A percentile compares a stretch with the other conserved stretches of the same genome.
These are phyloP conservation scores for Euzophera pinguis DNA, from an alignment of 2,888 invertebrate species.

Conservation along the genomic window DNA sequence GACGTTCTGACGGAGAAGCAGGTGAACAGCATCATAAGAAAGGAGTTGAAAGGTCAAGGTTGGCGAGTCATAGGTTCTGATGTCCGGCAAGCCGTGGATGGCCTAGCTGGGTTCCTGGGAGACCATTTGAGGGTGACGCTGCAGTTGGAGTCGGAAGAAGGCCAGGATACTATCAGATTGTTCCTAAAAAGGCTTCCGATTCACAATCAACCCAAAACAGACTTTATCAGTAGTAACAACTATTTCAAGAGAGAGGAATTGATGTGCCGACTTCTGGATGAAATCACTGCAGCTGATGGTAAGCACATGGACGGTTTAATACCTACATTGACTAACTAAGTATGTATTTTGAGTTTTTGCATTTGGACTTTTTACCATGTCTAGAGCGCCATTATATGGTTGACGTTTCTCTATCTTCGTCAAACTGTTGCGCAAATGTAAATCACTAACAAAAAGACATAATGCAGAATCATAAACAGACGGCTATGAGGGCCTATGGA, in stretches of 20 bases:
- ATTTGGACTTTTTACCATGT: no score
- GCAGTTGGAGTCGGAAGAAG: constrained; percentile 27
- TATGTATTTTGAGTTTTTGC: no score
- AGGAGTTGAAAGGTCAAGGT: constrained; percentile 4
- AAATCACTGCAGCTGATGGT: constrained; percentile 32
- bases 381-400: no score
- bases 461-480: no score
- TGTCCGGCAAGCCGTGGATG: constrained; percentile 40
- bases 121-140: constrained; percentile 50
- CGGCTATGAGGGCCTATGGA: no score
- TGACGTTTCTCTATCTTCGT: no score
- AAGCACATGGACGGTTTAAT: no score
- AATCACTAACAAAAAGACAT: no score
- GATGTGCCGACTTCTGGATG: constrained; percentile 47
- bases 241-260: constrained; percentile 49
- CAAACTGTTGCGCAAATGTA: no score
- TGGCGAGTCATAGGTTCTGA: constrained; percentile 31
- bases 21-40: constrained; percentile 15
- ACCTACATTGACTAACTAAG: no score
- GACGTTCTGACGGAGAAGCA: constrained; percentile 20
- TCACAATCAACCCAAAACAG: constrained; percentile 49
- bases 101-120: constrained; percentile 56
- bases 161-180: constrained; percentile 32
- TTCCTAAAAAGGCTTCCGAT: constrained; percentile 56
- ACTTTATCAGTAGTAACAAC: constrained; percentile 43